Evolutionary conservation across 2,888 invertebrate genomes (phyloP), one percentile per base, ranked within the genome.

Genomic region (Copidosoma aretas): DNA sequence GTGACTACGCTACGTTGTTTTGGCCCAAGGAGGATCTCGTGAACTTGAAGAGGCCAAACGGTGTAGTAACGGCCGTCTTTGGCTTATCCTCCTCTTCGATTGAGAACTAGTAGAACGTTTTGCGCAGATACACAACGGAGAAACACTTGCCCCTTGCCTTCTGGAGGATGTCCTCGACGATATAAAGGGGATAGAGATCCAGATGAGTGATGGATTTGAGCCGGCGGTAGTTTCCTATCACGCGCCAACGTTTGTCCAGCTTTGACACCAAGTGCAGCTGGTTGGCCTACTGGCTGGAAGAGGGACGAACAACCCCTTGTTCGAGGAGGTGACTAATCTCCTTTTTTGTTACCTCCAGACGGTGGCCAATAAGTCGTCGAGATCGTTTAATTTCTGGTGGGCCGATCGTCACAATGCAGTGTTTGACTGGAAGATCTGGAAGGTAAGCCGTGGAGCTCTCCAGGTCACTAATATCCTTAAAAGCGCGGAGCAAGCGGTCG

Each of bases 241-340:
- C 17, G 2, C 60, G 24, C 32, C 32, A 32, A 14, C n/a, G 25
- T 15, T 1, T 19, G 32, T 51, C 19, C 3, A 24, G 75, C 64
- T 77, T 82, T 10, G 68, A 67, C 1, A 75, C 78, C 24, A 79
- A 56, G 64, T 78, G 80, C 0, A 84, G 70, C 1, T 81, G 84
- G 54, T 78, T 81, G 0, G 83, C 75, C 83, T 82, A 85, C 2
- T 74, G 69, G 41, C 82, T 82, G 43, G 21, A 51, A 10, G 58
- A 60, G 15, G 32, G 21, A 5, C 59, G 53, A 10, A 64, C 24
- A n/a, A 64, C 58, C 1, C 53, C 59, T 25, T 46, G 22, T 10
- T 64, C 21, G 3, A 24, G 21, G 1, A 64, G 58, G 1, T 12
- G 2, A 5, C n/a, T 25, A 21, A 64, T 49, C 12, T 21, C 57